Conservation (phyloP, 2,797 vertebrate species). For the Lacerta agilis region DNA sequence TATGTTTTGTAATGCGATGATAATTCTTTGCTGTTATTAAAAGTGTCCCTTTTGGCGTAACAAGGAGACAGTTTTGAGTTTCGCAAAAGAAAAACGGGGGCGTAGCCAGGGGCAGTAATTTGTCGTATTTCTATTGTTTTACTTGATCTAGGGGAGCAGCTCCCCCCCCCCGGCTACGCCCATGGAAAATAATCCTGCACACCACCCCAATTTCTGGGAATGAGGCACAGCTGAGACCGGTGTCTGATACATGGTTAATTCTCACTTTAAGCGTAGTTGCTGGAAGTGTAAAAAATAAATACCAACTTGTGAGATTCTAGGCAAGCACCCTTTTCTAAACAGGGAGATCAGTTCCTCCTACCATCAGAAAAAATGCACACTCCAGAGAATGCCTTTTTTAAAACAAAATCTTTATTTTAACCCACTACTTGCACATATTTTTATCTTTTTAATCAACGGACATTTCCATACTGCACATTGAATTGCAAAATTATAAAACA, state of each 20-base stretch:
- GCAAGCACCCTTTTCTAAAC: not conserved
- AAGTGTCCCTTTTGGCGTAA: not conserved
- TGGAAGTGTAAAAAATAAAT: slow-evolving; percentile 17
- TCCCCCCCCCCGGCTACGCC: too few relatives aligned
- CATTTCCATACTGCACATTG: not conserved
- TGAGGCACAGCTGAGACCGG: too few relatives aligned
- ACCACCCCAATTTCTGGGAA: too few relatives aligned
- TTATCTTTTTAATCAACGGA: slow-evolving; percentile 34
- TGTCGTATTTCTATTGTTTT: too few relatives aligned
- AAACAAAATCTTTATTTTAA: slow-evolving; percentile 34
- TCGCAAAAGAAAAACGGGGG: not conserved
- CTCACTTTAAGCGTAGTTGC: not conserved
- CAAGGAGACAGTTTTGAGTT: not conserved
- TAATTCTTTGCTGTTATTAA: not conserved
- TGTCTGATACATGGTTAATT: not conserved
- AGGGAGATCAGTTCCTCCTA: slow-evolving; percentile 1
- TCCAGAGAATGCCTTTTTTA: not conserved
- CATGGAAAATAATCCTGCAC: too few relatives aligned
- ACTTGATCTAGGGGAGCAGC: too few relatives aligned
- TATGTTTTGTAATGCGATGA: not conserved
- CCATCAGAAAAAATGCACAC: slow-evolving; percentile 8
- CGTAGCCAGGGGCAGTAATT: too few relatives aligned
- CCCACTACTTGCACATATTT: slow-evolving; percentile 29
- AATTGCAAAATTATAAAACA: slow-evolving; percentile 30
- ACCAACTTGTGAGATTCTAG: slow-evolving; percentile 8